Conservation (phyloP, 2,113 vertebrate genomes). For the Pseudorhombus dupliciocellatus region DNA sequence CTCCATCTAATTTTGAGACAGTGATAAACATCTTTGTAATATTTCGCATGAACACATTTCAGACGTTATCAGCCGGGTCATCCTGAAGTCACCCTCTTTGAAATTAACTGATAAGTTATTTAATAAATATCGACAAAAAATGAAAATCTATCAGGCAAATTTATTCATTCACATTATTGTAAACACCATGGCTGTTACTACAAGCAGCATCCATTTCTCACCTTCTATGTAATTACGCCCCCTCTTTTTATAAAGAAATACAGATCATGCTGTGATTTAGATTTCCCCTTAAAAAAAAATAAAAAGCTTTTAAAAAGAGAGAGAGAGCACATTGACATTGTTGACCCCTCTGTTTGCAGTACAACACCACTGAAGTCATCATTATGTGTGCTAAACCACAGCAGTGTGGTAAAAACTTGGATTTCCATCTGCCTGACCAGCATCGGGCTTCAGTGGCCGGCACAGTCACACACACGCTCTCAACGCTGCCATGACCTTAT, state of each 20-base stretch:
- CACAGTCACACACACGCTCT: not conserved
- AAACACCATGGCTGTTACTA: not conserved
- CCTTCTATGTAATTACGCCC: not conserved
- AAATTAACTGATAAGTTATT: not conserved
- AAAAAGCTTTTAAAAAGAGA: too few relatives aligned
- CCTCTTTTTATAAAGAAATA: not conserved
- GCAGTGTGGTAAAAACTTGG: constrained; percentile 23
- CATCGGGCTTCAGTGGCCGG: not conserved
- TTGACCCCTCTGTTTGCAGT: constrained; percentile 9
- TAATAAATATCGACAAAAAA: not conserved
- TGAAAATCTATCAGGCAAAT: not conserved
- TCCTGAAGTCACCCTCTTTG: not conserved
- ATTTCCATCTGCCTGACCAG: constrained; percentile 49
- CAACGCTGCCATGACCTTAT: not conserved
- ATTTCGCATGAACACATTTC: not conserved
- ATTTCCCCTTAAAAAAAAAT: not conserved
- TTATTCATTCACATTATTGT: not conserved
- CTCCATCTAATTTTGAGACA: not conserved
- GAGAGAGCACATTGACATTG: not conserved
- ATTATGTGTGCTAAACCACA: constrained; percentile 35
- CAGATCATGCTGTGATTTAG: not conserved
- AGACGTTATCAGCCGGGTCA: not conserved
- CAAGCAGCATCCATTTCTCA: not conserved
- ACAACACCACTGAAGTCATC: constrained; percentile 34
- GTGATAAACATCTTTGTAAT: not conserved